Conservation (phyloP, 2,888 invertebrate genomes). For the Galeopsomyia nigrocyanea region DNA sequence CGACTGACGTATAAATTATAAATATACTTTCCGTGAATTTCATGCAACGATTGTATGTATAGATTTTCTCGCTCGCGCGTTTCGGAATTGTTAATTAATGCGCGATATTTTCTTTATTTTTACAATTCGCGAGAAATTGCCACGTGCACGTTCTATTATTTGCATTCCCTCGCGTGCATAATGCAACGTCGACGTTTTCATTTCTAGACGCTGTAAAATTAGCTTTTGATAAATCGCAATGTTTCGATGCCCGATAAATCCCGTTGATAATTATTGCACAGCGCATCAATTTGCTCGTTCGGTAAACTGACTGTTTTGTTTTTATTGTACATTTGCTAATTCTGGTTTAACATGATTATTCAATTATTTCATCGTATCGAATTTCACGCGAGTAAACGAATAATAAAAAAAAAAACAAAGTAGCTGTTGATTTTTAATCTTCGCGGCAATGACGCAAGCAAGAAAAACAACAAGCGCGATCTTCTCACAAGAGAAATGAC, state of each 20-base stretch:
- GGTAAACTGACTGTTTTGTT: not conserved
- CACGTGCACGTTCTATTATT: not conserved
- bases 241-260: conserved; percentile 17
- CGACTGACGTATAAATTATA: conserved; percentile 29
- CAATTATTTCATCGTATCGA: too few species aligned
- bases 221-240: conserved; percentile 17
- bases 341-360: too few species aligned
- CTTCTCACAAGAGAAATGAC: not conserved
- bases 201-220: conserved; percentile 11
- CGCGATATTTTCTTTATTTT: conserved; percentile 25
- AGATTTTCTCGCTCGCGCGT: not conserved
- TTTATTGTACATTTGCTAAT: not conserved
- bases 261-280: conserved; percentile 19
- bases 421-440: too few species aligned
- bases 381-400: too few species aligned
- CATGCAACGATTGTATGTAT: not conserved
- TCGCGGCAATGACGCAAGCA: too few species aligned
- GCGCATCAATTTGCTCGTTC: conserved; percentile 10
- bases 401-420: too few species aligned
- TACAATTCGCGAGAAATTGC: not conserved
- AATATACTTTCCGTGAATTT: conserved; percentile 20
- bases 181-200: conserved; percentile 1
- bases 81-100: conserved; percentile 4
- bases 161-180: conserved; percentile 6
- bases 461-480: too few species aligned